Evolutionary conservation across 2,888 invertebrate genomes (phyloP).

Genomic region (Nudaria mundana): DNA sequence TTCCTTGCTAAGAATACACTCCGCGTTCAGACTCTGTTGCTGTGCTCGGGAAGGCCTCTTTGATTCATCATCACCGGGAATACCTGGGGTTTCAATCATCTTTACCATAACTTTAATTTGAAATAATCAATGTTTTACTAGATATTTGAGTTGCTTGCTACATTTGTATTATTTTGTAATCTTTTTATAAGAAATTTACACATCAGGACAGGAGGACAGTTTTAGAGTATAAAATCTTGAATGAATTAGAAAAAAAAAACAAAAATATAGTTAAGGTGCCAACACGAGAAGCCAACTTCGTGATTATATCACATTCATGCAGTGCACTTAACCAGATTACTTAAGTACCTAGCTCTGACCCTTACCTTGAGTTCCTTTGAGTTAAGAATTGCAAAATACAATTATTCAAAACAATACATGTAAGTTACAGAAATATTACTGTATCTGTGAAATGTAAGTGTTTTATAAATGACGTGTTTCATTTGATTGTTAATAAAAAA

Average conservation of each 20-base stretch:
- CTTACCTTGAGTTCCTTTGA: constrained; percentile 32
- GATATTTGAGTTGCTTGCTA: background rate
- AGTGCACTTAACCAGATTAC: constrained; percentile 37
- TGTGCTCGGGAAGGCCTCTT: constrained; percentile 93
- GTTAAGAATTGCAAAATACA: constrained; percentile 20
- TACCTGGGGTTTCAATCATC: constrained; percentile 51
- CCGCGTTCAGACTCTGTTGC: constrained; percentile 94
- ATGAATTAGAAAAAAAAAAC: constrained; percentile 8
- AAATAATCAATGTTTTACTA: background rate
- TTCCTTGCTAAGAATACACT: constrained; percentile 98
- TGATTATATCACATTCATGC: constrained; percentile 38
- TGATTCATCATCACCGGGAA: constrained; percentile 91
- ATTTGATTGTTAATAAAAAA: no score
- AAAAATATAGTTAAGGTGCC: constrained; percentile 19
- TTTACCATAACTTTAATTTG: background rate
- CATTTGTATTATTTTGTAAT: background rate
- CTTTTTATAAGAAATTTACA: background rate
- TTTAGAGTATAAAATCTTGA: background rate
- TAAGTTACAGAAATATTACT: no score
- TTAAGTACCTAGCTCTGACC: no score
- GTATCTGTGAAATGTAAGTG: no score
- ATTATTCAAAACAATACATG: constrained; percentile 12
- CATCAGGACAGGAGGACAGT: background rate
- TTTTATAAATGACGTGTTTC: no score
- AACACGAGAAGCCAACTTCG: constrained; percentile 28